phyloP scores from a whole-genome alignment of 2,888 invertebrate genomes.

The Gari tellinella region DNA sequence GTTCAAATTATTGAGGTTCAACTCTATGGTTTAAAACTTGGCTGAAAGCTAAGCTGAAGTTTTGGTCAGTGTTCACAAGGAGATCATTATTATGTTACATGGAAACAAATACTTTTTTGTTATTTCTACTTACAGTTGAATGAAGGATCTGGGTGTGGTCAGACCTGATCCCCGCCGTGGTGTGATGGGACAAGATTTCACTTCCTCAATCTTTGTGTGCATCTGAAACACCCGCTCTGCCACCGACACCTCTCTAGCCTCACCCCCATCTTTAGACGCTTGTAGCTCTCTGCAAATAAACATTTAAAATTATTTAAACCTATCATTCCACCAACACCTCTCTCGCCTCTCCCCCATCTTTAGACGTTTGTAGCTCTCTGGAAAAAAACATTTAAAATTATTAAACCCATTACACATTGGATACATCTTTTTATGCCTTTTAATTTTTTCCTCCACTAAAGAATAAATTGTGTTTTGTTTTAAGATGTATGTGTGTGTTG shows the following conservation, averaged over 20 bases:
- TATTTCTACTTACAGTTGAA: slow-evolving; percentile 62
- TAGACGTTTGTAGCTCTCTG: slow-evolving; percentile 39
- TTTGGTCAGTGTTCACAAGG: too few species aligned
- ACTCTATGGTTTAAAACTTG: too few species aligned
- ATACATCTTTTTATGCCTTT: too few species aligned
- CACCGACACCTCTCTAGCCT: slow-evolving; percentile 64
- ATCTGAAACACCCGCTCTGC: slow-evolving; percentile 87
- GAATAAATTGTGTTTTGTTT: too few species aligned
- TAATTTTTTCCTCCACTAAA: too few species aligned
- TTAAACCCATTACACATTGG: too few species aligned
- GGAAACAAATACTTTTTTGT: too few species aligned
- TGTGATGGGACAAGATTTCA: slow-evolving; percentile 67
- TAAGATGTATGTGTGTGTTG: too few species aligned
- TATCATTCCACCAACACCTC: slow-evolving; percentile 7
- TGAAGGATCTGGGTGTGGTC: slow-evolving; percentile 71
- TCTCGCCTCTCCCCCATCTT: slow-evolving; percentile 42
- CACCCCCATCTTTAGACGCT: slow-evolving; percentile 47
- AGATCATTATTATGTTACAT: too few species aligned
- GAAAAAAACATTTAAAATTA: neutral
- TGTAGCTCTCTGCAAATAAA: slow-evolving; percentile 32
- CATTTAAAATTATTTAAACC: too few species aligned
- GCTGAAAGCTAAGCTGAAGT: too few species aligned
- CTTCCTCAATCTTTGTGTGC: slow-evolving; percentile 91
- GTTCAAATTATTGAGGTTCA: too few species aligned
- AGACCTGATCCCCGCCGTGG: slow-evolving; percentile 73